Base-by-base conservation (phyloP, 1,140 invertebrate genomes). In the Ceratitis capitata region DNA sequence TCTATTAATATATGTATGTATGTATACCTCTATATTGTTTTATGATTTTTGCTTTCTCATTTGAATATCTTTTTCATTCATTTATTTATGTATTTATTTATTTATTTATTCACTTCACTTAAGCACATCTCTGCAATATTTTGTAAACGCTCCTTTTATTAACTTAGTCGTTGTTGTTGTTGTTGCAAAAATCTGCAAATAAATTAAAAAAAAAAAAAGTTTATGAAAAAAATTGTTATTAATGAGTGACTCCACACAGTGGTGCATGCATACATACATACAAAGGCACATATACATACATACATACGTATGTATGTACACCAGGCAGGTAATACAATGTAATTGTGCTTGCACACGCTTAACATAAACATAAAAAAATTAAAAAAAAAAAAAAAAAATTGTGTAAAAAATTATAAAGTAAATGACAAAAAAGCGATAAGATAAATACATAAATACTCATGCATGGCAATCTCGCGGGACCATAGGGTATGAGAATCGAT, bases 61-160 rank as follows among this genome's bases (percentile, higher is more conserved):
- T 69, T 69, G 14, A 35, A 69, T 69, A 26, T 61, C 19, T 7
- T 1, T 9, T 56, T 56, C n/a, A 19, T 19, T 51, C n/a, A 49
- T 49, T 56, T 23, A 56, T 56, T 69, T 29, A 69, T 16, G 35
- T 61, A 69, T 69, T 69, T n/a, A 49, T 49, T 56, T 23, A 56
- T 56, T 69, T 29, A 69, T 16, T 69, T 61, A 69, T 69, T 69
- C 61, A 69, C 61, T 69, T 45, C 69, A 78, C 69, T 78, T 35
- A 78, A 23, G 9, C 32, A 23, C 69, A 23, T n/a, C n/a, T n/a
- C 19, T 12, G 2, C n/a, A 35, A 0, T 10, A 10, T 78, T n/a
- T 35, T 19, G 10, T 0, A 78, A 39, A 16, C 23, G 69, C 69
- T 45, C 14, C 42, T 26, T 26, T 9, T 61, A n/a, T 61, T 26